Conservation (phyloP, 2,113 vertebrate species). For the Xenus cinereus region DNA sequence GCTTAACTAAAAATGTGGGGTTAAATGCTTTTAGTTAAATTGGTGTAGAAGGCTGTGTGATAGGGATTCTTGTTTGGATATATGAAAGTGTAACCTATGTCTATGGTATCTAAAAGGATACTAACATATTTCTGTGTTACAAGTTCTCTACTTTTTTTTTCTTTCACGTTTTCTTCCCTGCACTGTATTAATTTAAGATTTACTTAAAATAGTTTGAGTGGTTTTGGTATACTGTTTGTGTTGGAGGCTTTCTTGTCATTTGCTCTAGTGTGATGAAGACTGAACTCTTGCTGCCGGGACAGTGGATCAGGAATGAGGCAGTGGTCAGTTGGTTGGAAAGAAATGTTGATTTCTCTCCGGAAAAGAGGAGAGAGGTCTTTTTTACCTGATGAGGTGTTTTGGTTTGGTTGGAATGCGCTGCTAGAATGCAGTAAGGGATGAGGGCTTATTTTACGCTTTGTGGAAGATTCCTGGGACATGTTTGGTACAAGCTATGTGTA, state of each 20-base stretch:
- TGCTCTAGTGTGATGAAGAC: not conserved
- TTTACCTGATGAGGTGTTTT: not conserved
- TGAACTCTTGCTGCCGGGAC: not conserved
- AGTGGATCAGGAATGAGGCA: not conserved
- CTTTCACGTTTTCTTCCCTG: not conserved
- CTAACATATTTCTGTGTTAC: not conserved
- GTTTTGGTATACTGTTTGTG: not conserved
- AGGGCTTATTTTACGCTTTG: not conserved
- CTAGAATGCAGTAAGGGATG: not conserved
- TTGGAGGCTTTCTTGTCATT: not conserved
- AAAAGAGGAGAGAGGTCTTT: not conserved
- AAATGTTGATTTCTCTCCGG: not conserved
- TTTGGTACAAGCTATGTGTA: not conserved
- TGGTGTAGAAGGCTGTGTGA: not conserved
- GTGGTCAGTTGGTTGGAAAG: not conserved
- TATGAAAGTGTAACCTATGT: not conserved
- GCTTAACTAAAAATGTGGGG: not conserved
- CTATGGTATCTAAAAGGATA: not conserved
- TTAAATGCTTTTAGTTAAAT: not conserved
- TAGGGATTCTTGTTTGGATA: not conserved
- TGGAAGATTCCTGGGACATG: not conserved
- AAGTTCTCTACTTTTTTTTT: not conserved
- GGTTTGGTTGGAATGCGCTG: not conserved
- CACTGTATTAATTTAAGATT: not conserved
- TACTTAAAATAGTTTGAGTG: not conserved